Evolutionary conservation across 2,113 vertebrate species (phyloP), one percentile per base, ranked within the genome.

Genomic region (Nestor notabilis): DNA sequence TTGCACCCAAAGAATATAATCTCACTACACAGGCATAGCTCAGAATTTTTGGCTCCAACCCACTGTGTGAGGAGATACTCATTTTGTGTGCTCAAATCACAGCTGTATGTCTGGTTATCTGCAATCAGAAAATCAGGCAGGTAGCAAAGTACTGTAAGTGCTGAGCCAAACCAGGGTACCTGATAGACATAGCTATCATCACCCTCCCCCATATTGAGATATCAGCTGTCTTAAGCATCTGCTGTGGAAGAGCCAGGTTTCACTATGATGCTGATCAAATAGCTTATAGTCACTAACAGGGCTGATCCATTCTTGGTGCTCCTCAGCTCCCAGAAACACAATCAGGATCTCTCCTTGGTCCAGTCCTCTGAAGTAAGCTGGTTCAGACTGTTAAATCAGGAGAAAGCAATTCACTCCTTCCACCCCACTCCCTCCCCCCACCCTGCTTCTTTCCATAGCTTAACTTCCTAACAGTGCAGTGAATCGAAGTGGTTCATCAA

Each of bases 381-480:
- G 9, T 83, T 17, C 55, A 66, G n/a, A 47, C 5, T 37, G 23
- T 60, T 61, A 60, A 49, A 80, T 47, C 1, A 0, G 49, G 11
- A 72, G 12, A 77, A 90, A 77, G 28, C 33, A 75, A 72, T 39
- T 56, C 2, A 27, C 15, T 35, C 31, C 5, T 15, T 5, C 1
- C n/a, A n/a, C n/a, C n/a, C n/a, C 0, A 0, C 0, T 3, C 5
- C 3, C 2, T 10, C 25, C 2, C 2, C 5, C 6, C 56, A 46
- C 58, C 58, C 10, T 6, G 55, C 1, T 37, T 39, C 49, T 64
- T 60, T 13, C 49, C 11, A 5, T 4, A 44, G 13, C 13, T 58
- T 65, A 29, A 20, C 86, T 86, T 95, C 74, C 23, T 70, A 83
- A 37, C 20, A 68, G 31, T 29, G 37, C 15, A 66, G 50, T 41